Evolutionary conservation across 2,797 vertebrate genomes (phyloP).

Genomic region (Holocentrus rufus): DNA sequence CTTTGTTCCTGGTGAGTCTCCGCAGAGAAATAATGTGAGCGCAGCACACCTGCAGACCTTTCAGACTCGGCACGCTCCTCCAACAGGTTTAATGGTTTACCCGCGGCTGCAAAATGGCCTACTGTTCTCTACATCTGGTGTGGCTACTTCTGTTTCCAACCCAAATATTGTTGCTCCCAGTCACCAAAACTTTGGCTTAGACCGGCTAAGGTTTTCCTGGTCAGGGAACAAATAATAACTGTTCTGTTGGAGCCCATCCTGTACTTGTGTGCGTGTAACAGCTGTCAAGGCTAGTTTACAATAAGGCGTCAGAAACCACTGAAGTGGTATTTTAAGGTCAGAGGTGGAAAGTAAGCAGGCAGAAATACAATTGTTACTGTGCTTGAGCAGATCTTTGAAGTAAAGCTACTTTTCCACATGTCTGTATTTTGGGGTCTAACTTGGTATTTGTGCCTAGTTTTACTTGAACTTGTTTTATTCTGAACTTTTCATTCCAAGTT

Average conservation of each 20-base stretch:
- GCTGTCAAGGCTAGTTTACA: constrained; percentile 45
- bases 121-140: constrained; percentile 64
- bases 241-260: not conserved
- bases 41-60: constrained; percentile 53
- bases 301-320: constrained; percentile 38
- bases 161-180: constrained; percentile 42
- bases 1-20: constrained; percentile 33
- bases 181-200: constrained; percentile 16
- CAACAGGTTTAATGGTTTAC: constrained; percentile 20
- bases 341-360: not conserved
- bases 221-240: not conserved
- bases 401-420: too few species aligned
- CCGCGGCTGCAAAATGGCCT: constrained; percentile 42
- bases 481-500: not conserved
- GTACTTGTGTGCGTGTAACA: constrained; percentile 54
- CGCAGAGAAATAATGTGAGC: constrained; percentile 37
- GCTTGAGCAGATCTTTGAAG: not conserved
- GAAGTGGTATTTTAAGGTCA: constrained; percentile 14
- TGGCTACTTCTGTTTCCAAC: constrained; percentile 58
- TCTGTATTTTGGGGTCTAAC: too few species aligned
- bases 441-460: too few species aligned
- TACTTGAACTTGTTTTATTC: too few species aligned
- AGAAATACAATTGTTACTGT: not conserved
- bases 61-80: constrained; percentile 31
- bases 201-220: constrained; percentile 25